Evolutionary conservation across 2,797 vertebrate genomes (phyloP).

Genomic region (Myotis planiceps): DNA sequence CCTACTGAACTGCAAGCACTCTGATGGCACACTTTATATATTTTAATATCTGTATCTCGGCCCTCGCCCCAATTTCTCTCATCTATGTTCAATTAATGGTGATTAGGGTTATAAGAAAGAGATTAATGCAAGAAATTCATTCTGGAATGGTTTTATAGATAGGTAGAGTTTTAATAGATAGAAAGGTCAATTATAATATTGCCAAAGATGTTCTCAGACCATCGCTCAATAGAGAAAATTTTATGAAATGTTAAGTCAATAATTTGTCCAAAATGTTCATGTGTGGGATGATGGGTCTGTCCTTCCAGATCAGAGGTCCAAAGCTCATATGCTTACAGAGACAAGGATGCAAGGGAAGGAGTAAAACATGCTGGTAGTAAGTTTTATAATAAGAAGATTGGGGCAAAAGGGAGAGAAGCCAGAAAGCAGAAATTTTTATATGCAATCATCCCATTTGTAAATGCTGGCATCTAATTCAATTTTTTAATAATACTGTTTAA

Average conservation of each 20-base stretch:
- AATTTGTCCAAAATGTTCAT: background rate
- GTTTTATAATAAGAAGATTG: background rate
- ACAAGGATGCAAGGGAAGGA: background rate
- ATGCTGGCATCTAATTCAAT: background rate
- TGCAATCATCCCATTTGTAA: background rate
- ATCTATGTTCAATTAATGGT: background rate
- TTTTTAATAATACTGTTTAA: background rate
- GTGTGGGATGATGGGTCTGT: background rate
- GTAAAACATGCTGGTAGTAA: background rate
- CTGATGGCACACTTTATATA: background rate
- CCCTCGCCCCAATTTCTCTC: background rate
- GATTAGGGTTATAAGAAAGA: background rate
- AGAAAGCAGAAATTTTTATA: background rate
- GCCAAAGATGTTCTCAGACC: background rate
- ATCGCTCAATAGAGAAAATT: constrained; percentile 15
- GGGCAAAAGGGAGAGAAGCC: background rate
- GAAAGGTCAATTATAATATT: background rate
- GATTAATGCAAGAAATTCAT: background rate
- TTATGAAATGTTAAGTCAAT: background rate
- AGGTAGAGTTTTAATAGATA: background rate
- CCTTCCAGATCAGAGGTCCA: background rate
- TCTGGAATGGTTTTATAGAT: background rate
- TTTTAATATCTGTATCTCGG: constrained; percentile 18
- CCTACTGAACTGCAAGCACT: background rate
- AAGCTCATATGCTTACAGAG: background rate